phyloP scores from a whole-genome alignment of 2,113 vertebrate genomes.

The Neotoma lepida region DNA sequence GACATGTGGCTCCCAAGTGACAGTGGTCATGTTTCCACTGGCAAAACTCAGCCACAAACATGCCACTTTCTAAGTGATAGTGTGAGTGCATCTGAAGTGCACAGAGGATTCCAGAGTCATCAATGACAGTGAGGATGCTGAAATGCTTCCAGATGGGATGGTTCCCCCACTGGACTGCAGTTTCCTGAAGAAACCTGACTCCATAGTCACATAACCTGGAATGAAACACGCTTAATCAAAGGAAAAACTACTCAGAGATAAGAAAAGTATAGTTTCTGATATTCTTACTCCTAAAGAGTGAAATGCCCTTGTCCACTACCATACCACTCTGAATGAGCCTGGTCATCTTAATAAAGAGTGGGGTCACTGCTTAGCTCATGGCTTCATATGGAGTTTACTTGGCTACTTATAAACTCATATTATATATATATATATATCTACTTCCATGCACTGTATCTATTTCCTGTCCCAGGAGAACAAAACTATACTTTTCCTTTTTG shows the following conservation, averaged over 20 bases:
- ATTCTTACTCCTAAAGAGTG: slow-evolving; percentile 2
- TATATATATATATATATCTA: neutral
- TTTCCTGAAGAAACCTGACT: neutral
- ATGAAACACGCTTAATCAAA: neutral
- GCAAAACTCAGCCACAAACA: neutral
- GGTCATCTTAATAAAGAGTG: neutral
- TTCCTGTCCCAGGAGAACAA: neutral
- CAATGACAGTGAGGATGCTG: neutral
- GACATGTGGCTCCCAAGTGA: neutral
- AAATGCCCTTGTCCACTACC: neutral
- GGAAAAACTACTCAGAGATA: neutral
- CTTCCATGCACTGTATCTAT: neutral
- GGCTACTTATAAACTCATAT: neutral
- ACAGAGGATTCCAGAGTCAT: neutral
- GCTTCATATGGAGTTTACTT: too few relatives aligned
- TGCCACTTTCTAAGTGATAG: neutral
- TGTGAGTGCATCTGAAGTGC: neutral
- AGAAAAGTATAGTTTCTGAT: neutral
- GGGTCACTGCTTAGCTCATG: neutral
- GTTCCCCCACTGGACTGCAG: neutral
- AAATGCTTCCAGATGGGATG: neutral
- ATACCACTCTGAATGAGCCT: neutral
- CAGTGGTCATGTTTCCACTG: neutral
- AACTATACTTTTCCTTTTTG: neutral
- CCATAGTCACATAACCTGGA: neutral